Conservation (phyloP, 2,797 vertebrate genomes). For the Phoebastria nigripes region DNA sequence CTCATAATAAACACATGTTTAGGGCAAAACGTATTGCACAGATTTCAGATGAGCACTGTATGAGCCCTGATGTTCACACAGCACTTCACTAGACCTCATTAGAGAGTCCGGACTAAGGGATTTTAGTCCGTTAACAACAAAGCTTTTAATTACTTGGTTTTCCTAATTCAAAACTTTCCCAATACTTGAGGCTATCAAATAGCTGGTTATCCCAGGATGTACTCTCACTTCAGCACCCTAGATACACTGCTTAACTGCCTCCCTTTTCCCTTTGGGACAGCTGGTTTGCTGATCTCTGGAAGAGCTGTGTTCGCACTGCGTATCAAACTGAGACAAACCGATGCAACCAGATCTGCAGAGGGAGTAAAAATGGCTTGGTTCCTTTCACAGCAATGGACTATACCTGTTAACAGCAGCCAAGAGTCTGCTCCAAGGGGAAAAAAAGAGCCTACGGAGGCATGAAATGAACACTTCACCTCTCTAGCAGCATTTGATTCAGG, state of each 20-base stretch:
- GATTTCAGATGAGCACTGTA: neutral
- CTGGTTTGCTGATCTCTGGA: neutral
- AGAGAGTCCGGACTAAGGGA: neutral
- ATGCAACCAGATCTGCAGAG: neutral
- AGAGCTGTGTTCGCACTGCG: neutral
- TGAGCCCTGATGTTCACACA: neutral
- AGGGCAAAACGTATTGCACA: neutral
- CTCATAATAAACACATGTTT: neutral
- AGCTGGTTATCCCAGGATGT: neutral
- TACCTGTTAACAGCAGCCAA: neutral
- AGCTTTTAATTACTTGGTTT: neutral
- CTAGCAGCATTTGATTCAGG: neutral
- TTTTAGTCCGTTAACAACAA: neutral
- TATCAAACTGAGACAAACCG: neutral
- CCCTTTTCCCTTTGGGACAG: neutral
- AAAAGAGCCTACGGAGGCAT: neutral
- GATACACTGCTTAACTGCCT: neutral
- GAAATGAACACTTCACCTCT: neutral
- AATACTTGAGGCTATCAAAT: neutral
- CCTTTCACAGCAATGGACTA: slow-evolving; percentile 28
- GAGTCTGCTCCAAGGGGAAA: neutral
- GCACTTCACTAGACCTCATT: neutral
- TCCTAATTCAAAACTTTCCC: neutral
- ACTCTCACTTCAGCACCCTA: neutral
- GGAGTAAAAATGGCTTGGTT: slow-evolving; percentile 42